These are phyloP conservation scores for Cyphomyrus plagiostoma DNA, from an alignment of 2,113 vertebrate genomes.

Conservation along the genomic window DNA sequence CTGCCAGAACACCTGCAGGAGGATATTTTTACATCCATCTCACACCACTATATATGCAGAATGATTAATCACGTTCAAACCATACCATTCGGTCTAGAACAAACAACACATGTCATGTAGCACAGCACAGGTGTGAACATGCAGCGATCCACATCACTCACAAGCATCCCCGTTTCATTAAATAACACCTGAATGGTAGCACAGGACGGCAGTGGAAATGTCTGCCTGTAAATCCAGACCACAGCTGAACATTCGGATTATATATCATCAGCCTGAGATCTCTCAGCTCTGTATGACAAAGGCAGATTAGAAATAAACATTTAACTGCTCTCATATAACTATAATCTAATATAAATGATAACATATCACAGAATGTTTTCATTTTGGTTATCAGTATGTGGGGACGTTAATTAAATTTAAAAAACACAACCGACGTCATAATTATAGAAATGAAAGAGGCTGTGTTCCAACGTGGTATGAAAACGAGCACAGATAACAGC, in stretches of 20 bases:
- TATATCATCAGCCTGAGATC: background rate
- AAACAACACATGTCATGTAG: background rate
- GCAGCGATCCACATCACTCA: background rate
- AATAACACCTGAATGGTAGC: background rate
- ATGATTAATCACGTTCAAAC: background rate
- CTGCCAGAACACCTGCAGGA: background rate
- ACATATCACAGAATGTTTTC: background rate
- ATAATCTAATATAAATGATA: background rate
- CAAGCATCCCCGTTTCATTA: background rate
- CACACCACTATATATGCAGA: background rate
- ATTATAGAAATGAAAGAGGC: background rate
- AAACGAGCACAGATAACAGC: background rate
- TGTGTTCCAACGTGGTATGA: background rate
- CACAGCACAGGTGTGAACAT: background rate
- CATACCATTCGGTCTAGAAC: background rate
- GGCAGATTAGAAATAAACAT: background rate
- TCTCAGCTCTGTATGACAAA: background rate
- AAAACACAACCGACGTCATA: background rate
- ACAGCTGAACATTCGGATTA: background rate
- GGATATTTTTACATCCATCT: background rate
- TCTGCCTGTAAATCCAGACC: background rate
- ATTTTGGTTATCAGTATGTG: background rate
- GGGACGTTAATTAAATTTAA: background rate
- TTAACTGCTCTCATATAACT: background rate
- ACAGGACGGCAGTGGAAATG: background rate